Evolutionary conservation across 2,113 vertebrate species (phyloP), one percentile per base, ranked within the genome.

Genomic region (Cisticola juncidis): DNA sequence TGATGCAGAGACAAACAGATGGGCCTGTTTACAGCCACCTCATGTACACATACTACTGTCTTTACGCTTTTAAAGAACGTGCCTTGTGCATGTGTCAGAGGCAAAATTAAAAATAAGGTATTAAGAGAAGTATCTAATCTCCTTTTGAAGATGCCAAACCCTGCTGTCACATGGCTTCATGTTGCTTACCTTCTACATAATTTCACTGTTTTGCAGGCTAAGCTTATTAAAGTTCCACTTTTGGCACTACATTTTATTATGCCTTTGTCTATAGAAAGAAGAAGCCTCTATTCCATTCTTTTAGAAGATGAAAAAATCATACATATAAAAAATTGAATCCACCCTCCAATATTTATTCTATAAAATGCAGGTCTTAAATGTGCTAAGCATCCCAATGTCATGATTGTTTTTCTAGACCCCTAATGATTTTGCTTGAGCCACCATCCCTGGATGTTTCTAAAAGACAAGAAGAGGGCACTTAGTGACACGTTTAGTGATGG

Each of bases 41-140:
- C n/a, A 29, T 31, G 33, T 12, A 85, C 47, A 71, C 20, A 81
- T 7, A 54, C 56, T 57, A 25, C 48, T 40, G 26, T 38, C 26
- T 42, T 81, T 11, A 81, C 0, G 3, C 19, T 81, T 76, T 65
- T 33, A 80, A 40, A 86, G 19, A 69, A 77, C 28, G 17, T 61
- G 56, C 14, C 73, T 45, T 51, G 23, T 29, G 18, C 18, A 61
- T 56, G n/a, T 76, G 31, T 57, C 31, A 84, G 71, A 72, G 7
- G 36, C 17, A 84, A 90, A 96, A 90, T 13, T 15, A 68, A 81
- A 94, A 88, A 28, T 7, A 50, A 72, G 28, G 66, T 17, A 62
- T 72, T 51, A 86, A 71, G 50, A 68, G 23, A 79, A 71, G 36
- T 24, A 83, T 11, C 22, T 40, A 14, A 89, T 47, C 4, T 60